Evolutionary conservation across 2,888 invertebrate genomes (phyloP).

Genomic region (Drosophila tanythrix): DNA sequence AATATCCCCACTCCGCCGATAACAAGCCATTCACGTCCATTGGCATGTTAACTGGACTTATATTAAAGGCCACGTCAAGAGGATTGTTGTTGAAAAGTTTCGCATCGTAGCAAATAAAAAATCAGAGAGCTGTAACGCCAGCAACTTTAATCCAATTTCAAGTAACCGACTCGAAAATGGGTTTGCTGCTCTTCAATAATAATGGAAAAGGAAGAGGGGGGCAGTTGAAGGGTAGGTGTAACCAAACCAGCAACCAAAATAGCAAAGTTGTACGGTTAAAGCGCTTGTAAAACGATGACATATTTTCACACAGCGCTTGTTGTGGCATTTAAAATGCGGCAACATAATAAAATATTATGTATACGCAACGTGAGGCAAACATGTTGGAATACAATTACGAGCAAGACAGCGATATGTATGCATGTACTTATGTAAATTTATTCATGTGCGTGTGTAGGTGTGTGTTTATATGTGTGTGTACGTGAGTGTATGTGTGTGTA

Average conservation of each 20-base stretch:
- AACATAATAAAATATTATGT: slow-evolving; percentile 69
- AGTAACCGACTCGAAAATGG: slow-evolving; percentile 68
- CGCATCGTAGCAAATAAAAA: slow-evolving; percentile 42
- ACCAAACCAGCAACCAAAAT: slow-evolving; percentile 9
- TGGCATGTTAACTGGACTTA: slow-evolving; percentile 66
- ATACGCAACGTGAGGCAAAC: slow-evolving; percentile 59
- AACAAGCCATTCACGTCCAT: not conserved
- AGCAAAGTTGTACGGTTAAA: slow-evolving; percentile 42
- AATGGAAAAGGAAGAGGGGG: not conserved
- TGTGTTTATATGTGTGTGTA: not conserved
- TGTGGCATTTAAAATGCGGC: slow-evolving; percentile 61
- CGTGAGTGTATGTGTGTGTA: not conserved
- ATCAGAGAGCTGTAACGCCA: slow-evolving; percentile 34
- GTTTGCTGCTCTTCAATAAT: slow-evolving; percentile 53
- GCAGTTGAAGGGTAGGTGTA: not conserved
- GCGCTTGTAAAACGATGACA: slow-evolving; percentile 62
- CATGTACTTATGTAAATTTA: slow-evolving; percentile 3
- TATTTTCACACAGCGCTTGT: slow-evolving; percentile 58
- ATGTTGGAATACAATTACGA: slow-evolving; percentile 73
- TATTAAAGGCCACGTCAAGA: slow-evolving; percentile 68
- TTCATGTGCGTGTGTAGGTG: not conserved
- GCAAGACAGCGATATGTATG: slow-evolving; percentile 35
- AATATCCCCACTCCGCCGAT: not conserved
- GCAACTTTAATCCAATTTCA: slow-evolving; percentile 66
- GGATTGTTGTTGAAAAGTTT: slow-evolving; percentile 54